Percentiles rank a stretch among this genome's conserved stretches.
Evolutionary conservation across 2,888 invertebrate genomes (phyloP).

Genomic region (Amiota mariae): DNA sequence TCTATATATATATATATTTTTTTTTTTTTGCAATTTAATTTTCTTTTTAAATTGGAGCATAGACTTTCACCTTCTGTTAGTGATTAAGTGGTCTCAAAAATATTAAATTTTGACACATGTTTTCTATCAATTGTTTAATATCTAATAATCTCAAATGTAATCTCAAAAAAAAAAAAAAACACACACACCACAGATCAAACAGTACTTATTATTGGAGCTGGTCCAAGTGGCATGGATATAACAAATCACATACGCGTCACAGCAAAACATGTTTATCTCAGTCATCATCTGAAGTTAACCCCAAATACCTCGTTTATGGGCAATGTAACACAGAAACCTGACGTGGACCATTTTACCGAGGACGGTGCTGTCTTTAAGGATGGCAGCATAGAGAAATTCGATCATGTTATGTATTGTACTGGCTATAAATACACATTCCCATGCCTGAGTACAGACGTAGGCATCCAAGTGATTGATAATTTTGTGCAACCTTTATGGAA

Average conservation of each 20-base stretch:
- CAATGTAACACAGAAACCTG: conserved; percentile 80
- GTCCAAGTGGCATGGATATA: conserved; percentile 88
- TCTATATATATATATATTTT: too few species aligned
- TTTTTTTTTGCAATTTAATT: too few species aligned
- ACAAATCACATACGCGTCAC: conserved; percentile 80
- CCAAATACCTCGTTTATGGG: conserved; percentile 78
- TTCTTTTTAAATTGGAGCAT: too few species aligned
- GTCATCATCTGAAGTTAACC: conserved; percentile 78
- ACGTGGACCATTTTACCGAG: conserved; percentile 76
- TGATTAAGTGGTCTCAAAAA: too few species aligned
- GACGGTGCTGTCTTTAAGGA: conserved; percentile 78
- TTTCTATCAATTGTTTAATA: too few species aligned
- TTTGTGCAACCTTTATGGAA: conserved; percentile 89
- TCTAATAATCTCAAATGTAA: too few species aligned
- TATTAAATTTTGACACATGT: too few species aligned
- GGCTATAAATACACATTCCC: conserved; percentile 85
- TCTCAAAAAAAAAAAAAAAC: too few species aligned
- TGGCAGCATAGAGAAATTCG: conserved; percentile 78
- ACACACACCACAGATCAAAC: conserved; percentile 73
- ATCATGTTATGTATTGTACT: conserved; percentile 85
- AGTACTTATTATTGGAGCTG: conserved; percentile 88
- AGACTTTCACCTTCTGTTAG: too few species aligned
- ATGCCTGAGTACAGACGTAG: conserved; percentile 81
- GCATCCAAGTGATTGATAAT: conserved; percentile 81
- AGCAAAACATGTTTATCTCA: conserved; percentile 79